phyloP scores from a whole-genome alignment of 2,113 vertebrate species.

The Onychostruthus taczanowskii region DNA sequence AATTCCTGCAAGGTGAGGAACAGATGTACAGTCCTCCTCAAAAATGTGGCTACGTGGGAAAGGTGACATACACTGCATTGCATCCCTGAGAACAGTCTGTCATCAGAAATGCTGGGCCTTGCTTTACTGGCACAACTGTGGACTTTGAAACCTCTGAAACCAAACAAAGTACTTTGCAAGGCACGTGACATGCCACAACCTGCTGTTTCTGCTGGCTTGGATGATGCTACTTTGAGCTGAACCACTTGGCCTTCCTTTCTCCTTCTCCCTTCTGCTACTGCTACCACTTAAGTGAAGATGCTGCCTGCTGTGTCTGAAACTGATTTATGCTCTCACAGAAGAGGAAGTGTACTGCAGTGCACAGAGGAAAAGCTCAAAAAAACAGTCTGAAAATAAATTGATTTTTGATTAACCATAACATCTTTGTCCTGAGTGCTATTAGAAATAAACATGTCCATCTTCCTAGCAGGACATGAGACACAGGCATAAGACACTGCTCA shows the following conservation, averaged over 20 bases:
- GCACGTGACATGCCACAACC: neutral
- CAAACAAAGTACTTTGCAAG: neutral
- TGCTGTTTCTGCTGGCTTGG: neutral
- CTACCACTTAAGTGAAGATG: neutral
- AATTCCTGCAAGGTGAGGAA: neutral
- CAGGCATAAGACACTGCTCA: neutral
- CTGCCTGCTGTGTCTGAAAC: neutral
- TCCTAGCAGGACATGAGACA: neutral
- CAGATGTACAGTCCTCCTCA: neutral
- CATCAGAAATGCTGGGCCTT: neutral
- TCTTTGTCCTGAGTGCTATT: neutral
- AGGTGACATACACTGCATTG: neutral
- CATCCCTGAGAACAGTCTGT: neutral
- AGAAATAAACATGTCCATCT: neutral
- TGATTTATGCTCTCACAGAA: neutral
- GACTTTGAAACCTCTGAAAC: neutral
- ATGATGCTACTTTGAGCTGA: neutral
- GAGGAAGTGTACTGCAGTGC: neutral
- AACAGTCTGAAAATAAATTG: neutral
- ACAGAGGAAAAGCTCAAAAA: neutral
- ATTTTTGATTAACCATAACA: neutral
- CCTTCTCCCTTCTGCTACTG: neutral
- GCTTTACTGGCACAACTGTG: neutral
- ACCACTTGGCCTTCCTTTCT: neutral
- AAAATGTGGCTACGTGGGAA: neutral